Conservation (phyloP, 2,797 vertebrate genomes). For the Argentina silus region DNA sequence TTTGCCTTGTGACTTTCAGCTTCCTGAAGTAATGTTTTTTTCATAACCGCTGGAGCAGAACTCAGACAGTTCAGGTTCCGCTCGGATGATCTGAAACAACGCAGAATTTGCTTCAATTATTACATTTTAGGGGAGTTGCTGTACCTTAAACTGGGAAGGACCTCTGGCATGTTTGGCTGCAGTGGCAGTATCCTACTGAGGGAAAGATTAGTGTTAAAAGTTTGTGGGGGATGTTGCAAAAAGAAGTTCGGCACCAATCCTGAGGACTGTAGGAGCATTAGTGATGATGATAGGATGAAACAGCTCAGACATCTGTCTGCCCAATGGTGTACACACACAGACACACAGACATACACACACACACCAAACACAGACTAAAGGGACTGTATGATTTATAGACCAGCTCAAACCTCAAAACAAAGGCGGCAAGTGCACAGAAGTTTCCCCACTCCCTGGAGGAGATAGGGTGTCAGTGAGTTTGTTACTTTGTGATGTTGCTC, state of each 20-base stretch:
- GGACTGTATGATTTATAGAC: constrained; percentile 3
- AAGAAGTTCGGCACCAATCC: background rate
- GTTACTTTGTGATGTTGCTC: constrained; percentile 14
- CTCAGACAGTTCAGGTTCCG: constrained; percentile 1
- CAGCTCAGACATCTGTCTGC: constrained; percentile 5
- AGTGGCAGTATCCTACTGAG: background rate
- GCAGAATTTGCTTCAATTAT: constrained; percentile 13
- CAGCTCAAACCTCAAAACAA: background rate
- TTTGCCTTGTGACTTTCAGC: constrained; percentile 47
- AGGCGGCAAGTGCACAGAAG: background rate
- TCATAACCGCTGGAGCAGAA: constrained; percentile 14
- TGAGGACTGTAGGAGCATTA: background rate
- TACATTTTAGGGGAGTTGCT: background rate
- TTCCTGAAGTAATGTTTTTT: constrained; percentile 42
- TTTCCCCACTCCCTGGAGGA: constrained; percentile 13
- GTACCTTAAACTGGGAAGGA: background rate
- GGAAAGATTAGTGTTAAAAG: background rate
- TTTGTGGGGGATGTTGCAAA: background rate
- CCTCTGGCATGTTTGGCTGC: background rate
- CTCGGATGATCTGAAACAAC: constrained; percentile 19
- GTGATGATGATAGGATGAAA: background rate
- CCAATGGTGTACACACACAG: background rate
- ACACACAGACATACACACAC: constrained; percentile 4
- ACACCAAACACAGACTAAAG: background rate
- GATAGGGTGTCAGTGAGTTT: constrained; percentile 14